Base-by-base conservation (phyloP, 2,888 invertebrate genomes). In the Diaprepes abbreviatus region DNA sequence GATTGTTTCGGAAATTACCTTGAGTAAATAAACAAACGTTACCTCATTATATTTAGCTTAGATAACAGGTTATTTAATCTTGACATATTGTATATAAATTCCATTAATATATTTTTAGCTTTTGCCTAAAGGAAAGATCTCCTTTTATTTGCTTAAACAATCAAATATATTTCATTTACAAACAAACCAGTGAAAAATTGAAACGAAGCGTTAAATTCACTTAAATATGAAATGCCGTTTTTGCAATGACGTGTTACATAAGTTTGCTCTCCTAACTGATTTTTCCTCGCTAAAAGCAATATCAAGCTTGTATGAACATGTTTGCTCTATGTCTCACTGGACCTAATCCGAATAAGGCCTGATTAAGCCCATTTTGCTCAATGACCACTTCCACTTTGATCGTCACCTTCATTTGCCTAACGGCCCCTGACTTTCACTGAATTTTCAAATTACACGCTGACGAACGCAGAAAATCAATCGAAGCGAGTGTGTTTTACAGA, bases 301-400 rank as follows among this genome's bases (percentile, higher is more conserved):
- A 57, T 2, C 57, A 36, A 17, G 17, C 54, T 33, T 12, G 33
- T 14, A 31, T 9, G 35, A 16, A 33, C 54, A 57, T 57, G 57
- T 57, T 57, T 57, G 36, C 57, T 36, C 6, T n/a, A 10, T 38
- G 38, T 57, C 57, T 57, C 19, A 5, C 38, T 17, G 57, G 57
- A 35, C 36, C 21, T 57, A 57, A 57, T 57, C 38, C 19, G 7
- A 9, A 57, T 36, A 57, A 57, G 35, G n/a, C 36, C 38, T 57
- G 57, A 57, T 57, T 57, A 36, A 57, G n/a, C 57, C 19, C 36
- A 57, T 57, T 57, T 57, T 17, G 19, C 38, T 55, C 36, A 12
- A 57, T 36, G 19, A 36, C 57, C 19, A 57, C 36, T 57, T 38
- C 17, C 21, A 21, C 48, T 24, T 48, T 48, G 48, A 48, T 48